Conservation (phyloP, 1,140 invertebrate species). For the Caerostris darwini region DNA sequence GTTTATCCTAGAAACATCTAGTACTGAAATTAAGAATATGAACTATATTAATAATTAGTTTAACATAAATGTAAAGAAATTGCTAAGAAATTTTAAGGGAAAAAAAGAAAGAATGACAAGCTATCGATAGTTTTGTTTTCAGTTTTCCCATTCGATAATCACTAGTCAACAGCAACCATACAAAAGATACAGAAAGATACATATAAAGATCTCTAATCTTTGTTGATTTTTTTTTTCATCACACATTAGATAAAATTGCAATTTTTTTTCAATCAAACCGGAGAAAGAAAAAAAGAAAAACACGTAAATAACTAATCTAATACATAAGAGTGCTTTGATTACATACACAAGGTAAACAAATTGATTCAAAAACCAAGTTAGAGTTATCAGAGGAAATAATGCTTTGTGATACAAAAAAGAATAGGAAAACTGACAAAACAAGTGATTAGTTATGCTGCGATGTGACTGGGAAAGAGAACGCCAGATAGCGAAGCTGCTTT, state of each 20-base stretch:
- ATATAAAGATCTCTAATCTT: background rate
- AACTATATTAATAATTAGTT: too few species aligned
- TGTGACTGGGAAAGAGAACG: background rate
- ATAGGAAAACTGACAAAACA: background rate
- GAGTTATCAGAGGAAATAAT: constrained; percentile 6
- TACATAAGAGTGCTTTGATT: background rate
- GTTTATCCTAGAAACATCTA: too few species aligned
- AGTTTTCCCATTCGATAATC: background rate
- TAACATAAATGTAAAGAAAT: too few species aligned
- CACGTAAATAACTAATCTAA: background rate
- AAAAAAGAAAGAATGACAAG: too few species aligned
- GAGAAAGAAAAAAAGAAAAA: too few species aligned
- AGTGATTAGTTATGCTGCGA: constrained; percentile 1
- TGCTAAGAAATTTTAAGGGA: too few species aligned
- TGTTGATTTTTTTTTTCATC: background rate
- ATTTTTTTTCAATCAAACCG: constrained; percentile 5
- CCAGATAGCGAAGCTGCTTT: background rate
- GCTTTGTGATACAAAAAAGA: background rate
- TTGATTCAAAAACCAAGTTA: constrained; percentile 25
- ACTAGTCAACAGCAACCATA: background rate
- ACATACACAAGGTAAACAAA: constrained; percentile 1
- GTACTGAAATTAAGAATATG: too few species aligned
- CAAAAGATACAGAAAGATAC: background rate
- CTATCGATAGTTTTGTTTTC: constrained; percentile 5
- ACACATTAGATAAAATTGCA: background rate